Conservation (phyloP, 2,797 vertebrate species). For the Antrozous pallidus region DNA sequence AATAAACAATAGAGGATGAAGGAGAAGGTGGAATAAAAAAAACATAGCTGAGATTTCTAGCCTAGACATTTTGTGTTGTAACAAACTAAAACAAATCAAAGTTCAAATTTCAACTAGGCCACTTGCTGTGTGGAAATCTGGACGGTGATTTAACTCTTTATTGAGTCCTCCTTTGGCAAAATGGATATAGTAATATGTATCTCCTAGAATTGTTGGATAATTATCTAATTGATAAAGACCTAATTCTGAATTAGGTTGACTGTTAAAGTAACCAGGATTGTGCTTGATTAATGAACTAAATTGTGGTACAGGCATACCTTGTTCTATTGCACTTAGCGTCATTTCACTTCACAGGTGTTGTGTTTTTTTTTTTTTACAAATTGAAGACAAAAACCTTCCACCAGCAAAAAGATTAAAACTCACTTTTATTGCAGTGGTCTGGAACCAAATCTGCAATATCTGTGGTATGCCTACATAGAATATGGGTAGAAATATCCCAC, state of each 20-base stretch:
- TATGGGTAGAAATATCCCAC: not conserved
- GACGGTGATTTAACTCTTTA: not conserved
- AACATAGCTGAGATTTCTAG: not conserved
- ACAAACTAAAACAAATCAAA: slow-evolving; percentile 14
- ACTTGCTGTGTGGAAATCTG: not conserved
- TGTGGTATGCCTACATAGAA: not conserved
- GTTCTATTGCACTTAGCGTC: not conserved
- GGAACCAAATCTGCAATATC: not conserved
- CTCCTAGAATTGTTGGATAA: not conserved
- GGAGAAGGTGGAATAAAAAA: not conserved
- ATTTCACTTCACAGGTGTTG: not conserved
- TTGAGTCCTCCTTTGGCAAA: not conserved
- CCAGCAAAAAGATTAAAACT: not conserved
- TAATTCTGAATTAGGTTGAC: not conserved
- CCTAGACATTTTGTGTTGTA: not conserved
- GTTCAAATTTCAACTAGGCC: not conserved
- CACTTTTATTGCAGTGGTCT: not conserved
- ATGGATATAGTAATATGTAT: not conserved
- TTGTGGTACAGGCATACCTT: not conserved
- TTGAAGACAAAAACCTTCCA: not conserved
- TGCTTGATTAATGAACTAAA: not conserved
- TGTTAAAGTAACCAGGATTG: not conserved
- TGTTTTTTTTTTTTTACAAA: not conserved
- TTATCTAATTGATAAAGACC: not conserved
- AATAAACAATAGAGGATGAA: not conserved